phyloP scores from a whole-genome alignment of 2,888 invertebrate species.

The Nomada ruficornis region DNA sequence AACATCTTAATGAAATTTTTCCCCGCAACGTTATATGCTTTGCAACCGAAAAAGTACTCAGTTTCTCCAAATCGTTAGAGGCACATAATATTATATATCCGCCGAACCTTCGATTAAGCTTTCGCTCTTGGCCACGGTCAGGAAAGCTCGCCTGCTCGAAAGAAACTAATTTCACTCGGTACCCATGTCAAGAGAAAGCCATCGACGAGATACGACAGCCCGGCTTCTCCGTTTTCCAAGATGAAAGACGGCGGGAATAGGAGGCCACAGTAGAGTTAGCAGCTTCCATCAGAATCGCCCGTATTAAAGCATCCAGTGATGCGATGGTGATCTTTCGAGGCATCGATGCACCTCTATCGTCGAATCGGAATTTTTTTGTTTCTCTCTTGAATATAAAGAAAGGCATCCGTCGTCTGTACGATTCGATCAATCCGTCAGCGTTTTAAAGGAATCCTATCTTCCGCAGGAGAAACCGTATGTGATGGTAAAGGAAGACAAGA shows the following conservation, averaged over 20 bases:
- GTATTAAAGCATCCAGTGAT: conserved; percentile 19
- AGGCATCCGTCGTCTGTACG: neutral
- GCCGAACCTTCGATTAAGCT: neutral
- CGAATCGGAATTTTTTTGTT: neutral
- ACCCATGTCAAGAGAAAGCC: conserved; percentile 5
- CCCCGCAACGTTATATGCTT: too few relatives aligned
- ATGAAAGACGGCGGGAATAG: conserved; percentile 17
- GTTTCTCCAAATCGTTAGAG: too few relatives aligned
- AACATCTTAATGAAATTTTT: too few relatives aligned
- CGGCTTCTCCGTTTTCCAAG: conserved; percentile 15
- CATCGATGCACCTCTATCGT: conserved; percentile 11
- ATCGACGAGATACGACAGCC: conserved; percentile 10
- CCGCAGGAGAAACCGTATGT: conserved; percentile 95
- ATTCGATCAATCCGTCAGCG: neutral
- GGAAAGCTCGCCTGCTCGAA: neutral
- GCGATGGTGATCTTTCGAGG: neutral
- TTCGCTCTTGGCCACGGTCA: neutral
- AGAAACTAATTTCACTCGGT: conserved; percentile 41
- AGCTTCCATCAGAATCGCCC: conserved; percentile 10
- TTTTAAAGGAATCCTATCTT: conserved; percentile 52
- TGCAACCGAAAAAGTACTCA: too few relatives aligned
- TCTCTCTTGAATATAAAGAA: neutral
- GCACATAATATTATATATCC: too few relatives aligned
- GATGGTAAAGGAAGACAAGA: conserved; percentile 94
- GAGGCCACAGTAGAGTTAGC: neutral